phyloP scores from a whole-genome alignment of 2,113 vertebrate genomes.

The Oxygymnocypris stewartii region DNA sequence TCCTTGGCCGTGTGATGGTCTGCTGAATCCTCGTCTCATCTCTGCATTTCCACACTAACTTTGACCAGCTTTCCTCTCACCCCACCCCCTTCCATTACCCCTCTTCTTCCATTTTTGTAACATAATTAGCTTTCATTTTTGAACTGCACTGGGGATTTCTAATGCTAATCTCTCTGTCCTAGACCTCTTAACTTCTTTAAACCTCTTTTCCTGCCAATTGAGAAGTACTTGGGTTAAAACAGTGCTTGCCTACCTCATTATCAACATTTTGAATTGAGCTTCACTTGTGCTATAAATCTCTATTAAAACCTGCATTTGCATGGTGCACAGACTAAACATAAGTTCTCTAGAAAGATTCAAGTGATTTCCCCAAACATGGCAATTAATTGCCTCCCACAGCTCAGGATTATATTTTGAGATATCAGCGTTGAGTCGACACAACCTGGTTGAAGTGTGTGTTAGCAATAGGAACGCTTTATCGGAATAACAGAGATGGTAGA shows the following conservation, averaged over 20 bases:
- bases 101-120: slow-evolving; percentile 70
- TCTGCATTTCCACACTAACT: slow-evolving; percentile 64
- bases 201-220: slow-evolving; percentile 73
- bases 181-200: slow-evolving; percentile 80
- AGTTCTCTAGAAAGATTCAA: slow-evolving; percentile 75
- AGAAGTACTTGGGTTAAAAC: slow-evolving; percentile 81
- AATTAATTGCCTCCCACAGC: slow-evolving; percentile 79
- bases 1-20: slow-evolving; percentile 64
- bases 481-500: too few species aligned
- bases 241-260: slow-evolving; percentile 85
- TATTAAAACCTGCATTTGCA: slow-evolving; percentile 82
- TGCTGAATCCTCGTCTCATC: slow-evolving; percentile 62
- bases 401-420: slow-evolving; percentile 69
- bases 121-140: slow-evolving; percentile 84
- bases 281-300: slow-evolving; percentile 81
- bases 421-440: slow-evolving; percentile 69
- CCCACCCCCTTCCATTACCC: slow-evolving; percentile 42
- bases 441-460: slow-evolving; percentile 56
- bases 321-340: slow-evolving; percentile 73
- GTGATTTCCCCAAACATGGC: slow-evolving; percentile 72
- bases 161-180: slow-evolving; percentile 85
- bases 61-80: slow-evolving; percentile 61
- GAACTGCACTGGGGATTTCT: slow-evolving; percentile 74
- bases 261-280: slow-evolving; percentile 79
- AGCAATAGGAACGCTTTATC: slow-evolving; percentile 44